Evolutionary conservation across 1,140 invertebrate species (phyloP).

Genomic region (Wasmannia auropunctata): DNA sequence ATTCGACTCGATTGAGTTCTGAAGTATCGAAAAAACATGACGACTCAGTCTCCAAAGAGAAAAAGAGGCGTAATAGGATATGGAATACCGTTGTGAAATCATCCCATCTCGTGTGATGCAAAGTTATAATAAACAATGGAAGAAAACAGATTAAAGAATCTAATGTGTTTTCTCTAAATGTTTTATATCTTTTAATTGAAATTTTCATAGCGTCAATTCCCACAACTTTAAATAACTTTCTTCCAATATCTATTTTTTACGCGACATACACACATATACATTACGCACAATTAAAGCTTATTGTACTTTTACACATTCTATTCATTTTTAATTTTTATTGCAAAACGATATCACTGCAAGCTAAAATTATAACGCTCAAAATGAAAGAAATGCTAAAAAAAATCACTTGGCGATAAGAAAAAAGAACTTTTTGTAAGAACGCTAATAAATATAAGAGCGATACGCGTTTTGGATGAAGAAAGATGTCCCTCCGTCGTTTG

Average conservation of each 20-base stretch:
- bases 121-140: background rate
- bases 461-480: conserved; percentile 33
- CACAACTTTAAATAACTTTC: background rate
- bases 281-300: background rate
- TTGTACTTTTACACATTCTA: background rate
- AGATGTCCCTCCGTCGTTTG: conserved; percentile 45
- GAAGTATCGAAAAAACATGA: background rate
- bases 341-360: background rate
- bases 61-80: background rate
- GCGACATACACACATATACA: no score
- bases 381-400: background rate
- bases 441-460: conserved; percentile 23
- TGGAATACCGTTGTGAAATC: background rate
- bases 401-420: background rate
- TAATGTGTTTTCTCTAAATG: background rate
- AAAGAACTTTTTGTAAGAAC: background rate
- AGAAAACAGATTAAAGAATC: background rate
- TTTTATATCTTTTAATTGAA: background rate
- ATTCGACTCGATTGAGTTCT: background rate
- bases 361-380: background rate
- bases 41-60: background rate
- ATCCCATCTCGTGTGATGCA: background rate
- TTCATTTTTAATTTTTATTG: background rate
- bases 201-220: background rate
- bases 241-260: background rate